These are phyloP conservation scores for Neodiprion lecontei DNA, from an alignment of 1,140 invertebrate genomes.

Conservation along the genomic window DNA sequence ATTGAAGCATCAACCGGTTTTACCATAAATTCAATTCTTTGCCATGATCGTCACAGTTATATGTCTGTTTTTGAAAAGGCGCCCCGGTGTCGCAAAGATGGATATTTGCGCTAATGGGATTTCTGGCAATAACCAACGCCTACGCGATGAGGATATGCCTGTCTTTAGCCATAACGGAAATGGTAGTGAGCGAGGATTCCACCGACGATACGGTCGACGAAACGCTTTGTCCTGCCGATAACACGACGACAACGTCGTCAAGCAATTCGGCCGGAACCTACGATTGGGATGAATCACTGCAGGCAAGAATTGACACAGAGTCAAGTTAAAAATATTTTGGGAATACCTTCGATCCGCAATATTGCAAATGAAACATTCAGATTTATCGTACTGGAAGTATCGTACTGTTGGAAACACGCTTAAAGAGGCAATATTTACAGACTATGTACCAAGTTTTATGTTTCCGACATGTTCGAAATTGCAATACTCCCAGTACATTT, in stretches of 20 bases:
- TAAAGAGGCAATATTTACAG: too few species aligned
- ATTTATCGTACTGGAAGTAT: too few species aligned
- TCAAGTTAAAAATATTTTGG: too few species aligned
- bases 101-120: slow-evolving; percentile 83
- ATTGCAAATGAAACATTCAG: too few species aligned
- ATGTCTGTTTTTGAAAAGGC: slow-evolving; percentile 51
- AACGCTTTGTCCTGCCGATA: slow-evolving; percentile 51
- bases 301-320: not conserved
- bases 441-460: too few species aligned
- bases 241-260: slow-evolving; percentile 33
- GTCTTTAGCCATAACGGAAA: slow-evolving; percentile 89
- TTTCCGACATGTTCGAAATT: too few species aligned
- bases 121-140: slow-evolving; percentile 84
- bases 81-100: slow-evolving; percentile 75
- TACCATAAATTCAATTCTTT: too few species aligned
- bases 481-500: too few species aligned
- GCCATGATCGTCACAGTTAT: too few species aligned
- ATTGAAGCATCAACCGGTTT: too few species aligned
- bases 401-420: too few species aligned
- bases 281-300: slow-evolving; percentile 65
- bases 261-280: slow-evolving; percentile 48
- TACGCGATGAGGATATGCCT: slow-evolving; percentile 90
- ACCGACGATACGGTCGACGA: slow-evolving; percentile 37
- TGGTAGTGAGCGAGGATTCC: slow-evolving; percentile 65
- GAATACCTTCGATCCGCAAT: too few species aligned